Evolutionary conservation across 2,113 vertebrate species (phyloP), one percentile per base, ranked within the genome.

Genomic region (Octodon degus): DNA sequence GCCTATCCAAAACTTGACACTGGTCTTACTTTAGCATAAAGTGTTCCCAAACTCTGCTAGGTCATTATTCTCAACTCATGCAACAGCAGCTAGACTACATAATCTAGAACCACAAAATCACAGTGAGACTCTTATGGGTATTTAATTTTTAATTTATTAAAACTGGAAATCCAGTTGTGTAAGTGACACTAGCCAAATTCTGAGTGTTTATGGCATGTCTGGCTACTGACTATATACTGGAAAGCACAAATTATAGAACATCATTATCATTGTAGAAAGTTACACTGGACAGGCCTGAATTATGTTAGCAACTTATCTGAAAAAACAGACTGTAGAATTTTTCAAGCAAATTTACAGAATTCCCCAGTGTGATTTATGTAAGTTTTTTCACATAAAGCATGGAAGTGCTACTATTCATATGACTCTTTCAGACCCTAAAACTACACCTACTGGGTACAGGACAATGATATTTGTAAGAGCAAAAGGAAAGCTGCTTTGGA

Each of bases 121-220:
- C 0, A 82, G 32, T 68, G 20, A 76, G 32, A 60, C 3, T 60
- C 22, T n/a, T 19, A 5, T 43, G 67, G 34, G 25, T 85, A 85
- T 79, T 72, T 83, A 89, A 87, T 74, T 77, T 62, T 32, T 40
- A 86, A 76, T 76, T 81, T 79, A n/a, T 86, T 86, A 82, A 93
- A 89, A 85, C 25, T 37, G 62, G 94, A 94, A 91, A 43, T 60
- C 22, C 32, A 76, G 1, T 87, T 84, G 25, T 37, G 82, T 32
- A 22, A 22, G 22, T 37, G 40, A 27, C n/a, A 50, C 22, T 24
- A 32, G 5, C 7, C 19, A 60, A 11, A 30, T 34, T 53, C 58
- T 24, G 76, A 74, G 30, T 11, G 22, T 14, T 65, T 80, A 60
- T 67, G 63, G 13, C 47, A 77, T 4, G 34, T 67, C 12, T 84